These are phyloP conservation scores for Chromobotia macracanthus DNA, from an alignment of 2,797 vertebrate species.

Conservation along the genomic window DNA sequence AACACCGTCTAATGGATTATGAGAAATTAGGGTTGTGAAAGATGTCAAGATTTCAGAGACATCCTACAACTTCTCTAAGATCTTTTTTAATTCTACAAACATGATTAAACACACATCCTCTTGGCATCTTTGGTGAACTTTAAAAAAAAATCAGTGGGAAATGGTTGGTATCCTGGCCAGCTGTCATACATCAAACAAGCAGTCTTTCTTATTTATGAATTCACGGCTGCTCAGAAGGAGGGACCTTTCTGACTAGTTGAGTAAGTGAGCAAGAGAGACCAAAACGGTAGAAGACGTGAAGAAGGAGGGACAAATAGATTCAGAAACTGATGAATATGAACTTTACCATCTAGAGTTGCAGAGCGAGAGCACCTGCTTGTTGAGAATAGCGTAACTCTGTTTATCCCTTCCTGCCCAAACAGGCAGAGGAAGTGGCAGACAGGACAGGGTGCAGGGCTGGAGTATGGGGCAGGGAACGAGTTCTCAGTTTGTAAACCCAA, in stretches of 20 bases:
- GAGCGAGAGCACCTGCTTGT: constrained; percentile 2
- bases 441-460: constrained; percentile 61
- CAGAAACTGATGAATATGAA: constrained; percentile 50
- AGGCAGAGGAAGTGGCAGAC: constrained; percentile 62
- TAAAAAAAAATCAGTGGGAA: constrained; percentile 78
- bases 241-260: constrained; percentile 58
- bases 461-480: constrained; percentile 79
- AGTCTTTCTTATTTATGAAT: constrained; percentile 76
- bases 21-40: constrained; percentile 61
- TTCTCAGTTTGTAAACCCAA: constrained; percentile 69
- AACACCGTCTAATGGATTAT: constrained; percentile 51
- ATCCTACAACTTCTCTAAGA: not conserved
- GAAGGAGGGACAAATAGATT: constrained; percentile 56
- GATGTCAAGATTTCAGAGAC: constrained; percentile 39
- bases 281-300: constrained; percentile 34
- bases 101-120: constrained; percentile 66
- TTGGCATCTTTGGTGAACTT: constrained; percentile 78
- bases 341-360: constrained; percentile 47
- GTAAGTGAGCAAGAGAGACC: constrained; percentile 41
- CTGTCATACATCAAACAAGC: constrained; percentile 69
- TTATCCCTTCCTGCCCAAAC: constrained; percentile 60
- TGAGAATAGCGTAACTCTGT: constrained; percentile 1
- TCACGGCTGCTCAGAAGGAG: constrained; percentile 70
- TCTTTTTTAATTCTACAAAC: not conserved
- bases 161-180: constrained; percentile 83